Percentiles rank a stretch among this genome's conserved stretches.
Conservation (phyloP, 2,113 vertebrate species). For the Cinclus mexicanus region DNA sequence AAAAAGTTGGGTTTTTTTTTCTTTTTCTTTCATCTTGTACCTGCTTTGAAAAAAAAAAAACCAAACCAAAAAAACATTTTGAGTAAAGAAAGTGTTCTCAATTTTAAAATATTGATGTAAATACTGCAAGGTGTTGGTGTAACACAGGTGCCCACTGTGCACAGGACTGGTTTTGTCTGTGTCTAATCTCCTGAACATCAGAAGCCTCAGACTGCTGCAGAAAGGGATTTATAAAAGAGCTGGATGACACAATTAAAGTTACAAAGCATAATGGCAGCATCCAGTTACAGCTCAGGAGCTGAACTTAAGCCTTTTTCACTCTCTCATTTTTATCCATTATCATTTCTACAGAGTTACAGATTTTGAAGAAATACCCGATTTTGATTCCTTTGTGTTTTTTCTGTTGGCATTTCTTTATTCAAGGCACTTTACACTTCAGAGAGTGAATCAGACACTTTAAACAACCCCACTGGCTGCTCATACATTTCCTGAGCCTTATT, state of each 20-base stretch:
- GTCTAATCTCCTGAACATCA: background rate
- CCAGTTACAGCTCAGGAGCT: background rate
- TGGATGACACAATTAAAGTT: background rate
- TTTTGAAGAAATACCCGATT: background rate
- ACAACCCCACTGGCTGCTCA: background rate
- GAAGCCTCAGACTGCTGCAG: background rate
- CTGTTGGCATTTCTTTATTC: background rate
- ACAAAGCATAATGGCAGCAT: background rate
- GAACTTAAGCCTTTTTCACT: background rate
- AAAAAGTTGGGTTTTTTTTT: background rate
- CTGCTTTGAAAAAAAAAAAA: background rate
- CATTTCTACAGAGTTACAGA: background rate
- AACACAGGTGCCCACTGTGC: background rate
- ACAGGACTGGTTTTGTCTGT: background rate
- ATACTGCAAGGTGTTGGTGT: background rate
- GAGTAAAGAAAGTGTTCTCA: background rate
- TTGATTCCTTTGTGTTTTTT: background rate
- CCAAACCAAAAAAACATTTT: background rate
- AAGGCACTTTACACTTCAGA: background rate
- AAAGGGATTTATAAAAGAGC: background rate
- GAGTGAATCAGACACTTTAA: background rate
- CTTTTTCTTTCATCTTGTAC: background rate
- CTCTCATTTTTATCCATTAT: background rate
- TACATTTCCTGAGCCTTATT: background rate
- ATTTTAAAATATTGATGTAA: background rate